Evolutionary conservation across 2,113 vertebrate genomes (phyloP).

Genomic region (Nothobranchius kuhntae): DNA sequence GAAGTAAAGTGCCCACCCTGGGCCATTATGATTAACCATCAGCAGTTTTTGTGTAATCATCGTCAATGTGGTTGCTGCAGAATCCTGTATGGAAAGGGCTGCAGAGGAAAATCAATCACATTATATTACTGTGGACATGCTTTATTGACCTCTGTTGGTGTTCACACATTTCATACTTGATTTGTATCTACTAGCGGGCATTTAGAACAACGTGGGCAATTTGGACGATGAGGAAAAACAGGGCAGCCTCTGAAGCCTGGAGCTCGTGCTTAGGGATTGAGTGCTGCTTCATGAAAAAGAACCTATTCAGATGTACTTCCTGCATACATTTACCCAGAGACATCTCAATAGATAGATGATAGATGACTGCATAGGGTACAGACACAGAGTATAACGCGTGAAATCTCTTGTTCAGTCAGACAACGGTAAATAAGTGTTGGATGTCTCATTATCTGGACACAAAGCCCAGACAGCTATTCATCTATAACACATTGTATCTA

Average conservation of each 20-base stretch:
- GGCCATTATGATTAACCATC: constrained; percentile 79
- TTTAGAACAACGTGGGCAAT: constrained; percentile 79
- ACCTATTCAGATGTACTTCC: constrained; percentile 66
- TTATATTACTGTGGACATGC: constrained; percentile 77
- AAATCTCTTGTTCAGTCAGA: constrained; percentile 54
- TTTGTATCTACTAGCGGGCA: constrained; percentile 76
- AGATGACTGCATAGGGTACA: constrained; percentile 27
- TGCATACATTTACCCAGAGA: constrained; percentile 61
- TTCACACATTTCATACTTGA: constrained; percentile 78
- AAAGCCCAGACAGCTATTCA: constrained; percentile 75
- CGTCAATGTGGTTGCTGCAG: constrained; percentile 60
- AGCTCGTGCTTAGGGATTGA: constrained; percentile 69
- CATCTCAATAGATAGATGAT: constrained; percentile 8
- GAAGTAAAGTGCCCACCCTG: constrained; percentile 74
- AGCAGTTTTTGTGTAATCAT: constrained; percentile 79
- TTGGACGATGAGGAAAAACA: constrained; percentile 75
- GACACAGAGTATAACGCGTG: constrained; percentile 13
- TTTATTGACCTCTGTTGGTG: constrained; percentile 79
- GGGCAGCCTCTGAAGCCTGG: constrained; percentile 61
- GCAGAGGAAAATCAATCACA: constrained; percentile 78
- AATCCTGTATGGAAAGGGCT: constrained; percentile 63
- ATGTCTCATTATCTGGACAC: constrained; percentile 77
- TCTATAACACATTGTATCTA: constrained; percentile 79
- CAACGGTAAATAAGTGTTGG: constrained; percentile 77
- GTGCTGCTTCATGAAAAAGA: constrained; percentile 66